Percentiles rank a stretch among this genome's conserved stretches.
Conservation (phyloP, 2,888 invertebrate species). For the Parthenolecanium corni region DNA sequence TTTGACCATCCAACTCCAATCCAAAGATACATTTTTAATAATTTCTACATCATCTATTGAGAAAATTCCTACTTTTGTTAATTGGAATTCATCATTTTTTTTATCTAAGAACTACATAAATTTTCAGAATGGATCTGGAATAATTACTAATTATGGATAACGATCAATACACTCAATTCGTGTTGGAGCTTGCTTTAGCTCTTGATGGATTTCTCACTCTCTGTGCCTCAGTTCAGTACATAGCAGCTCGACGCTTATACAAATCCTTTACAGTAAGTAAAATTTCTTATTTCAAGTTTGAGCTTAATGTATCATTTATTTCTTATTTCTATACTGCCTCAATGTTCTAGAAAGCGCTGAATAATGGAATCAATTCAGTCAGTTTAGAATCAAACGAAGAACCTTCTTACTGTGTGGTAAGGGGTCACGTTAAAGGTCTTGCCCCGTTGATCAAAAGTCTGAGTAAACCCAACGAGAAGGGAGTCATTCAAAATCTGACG, state of each 20-base stretch:
- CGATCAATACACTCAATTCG: not conserved
- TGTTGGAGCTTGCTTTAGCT: not conserved
- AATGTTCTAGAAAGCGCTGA: not conserved
- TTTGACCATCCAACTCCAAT: too few relatives aligned
- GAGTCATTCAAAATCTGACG: constrained; percentile 66
- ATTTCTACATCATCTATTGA: too few relatives aligned
- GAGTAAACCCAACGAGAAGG: constrained; percentile 58
- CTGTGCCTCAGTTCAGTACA: not conserved
- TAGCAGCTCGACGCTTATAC: not conserved
- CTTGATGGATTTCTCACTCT: constrained; percentile 4
- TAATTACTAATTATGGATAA: not conserved
- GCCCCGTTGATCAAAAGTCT: constrained; percentile 63
- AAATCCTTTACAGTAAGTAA: constrained; percentile 1
- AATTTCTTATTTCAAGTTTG: not conserved
- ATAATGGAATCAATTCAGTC: constrained; percentile 16
- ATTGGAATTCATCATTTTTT: too few relatives aligned
- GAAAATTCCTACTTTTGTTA: too few relatives aligned
- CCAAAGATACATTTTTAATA: too few relatives aligned
- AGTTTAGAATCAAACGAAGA: not conserved
- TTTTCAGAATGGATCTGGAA: not conserved
- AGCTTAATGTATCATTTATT: not conserved
- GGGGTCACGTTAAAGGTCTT: constrained; percentile 63
- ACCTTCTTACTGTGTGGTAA: constrained; percentile 49
- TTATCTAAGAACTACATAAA: too few relatives aligned
- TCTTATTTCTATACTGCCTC: not conserved